These are phyloP conservation scores for Mesorhabditis spiculigera DNA, from an alignment of 2,888 invertebrate genomes.

Conservation along the genomic window DNA sequence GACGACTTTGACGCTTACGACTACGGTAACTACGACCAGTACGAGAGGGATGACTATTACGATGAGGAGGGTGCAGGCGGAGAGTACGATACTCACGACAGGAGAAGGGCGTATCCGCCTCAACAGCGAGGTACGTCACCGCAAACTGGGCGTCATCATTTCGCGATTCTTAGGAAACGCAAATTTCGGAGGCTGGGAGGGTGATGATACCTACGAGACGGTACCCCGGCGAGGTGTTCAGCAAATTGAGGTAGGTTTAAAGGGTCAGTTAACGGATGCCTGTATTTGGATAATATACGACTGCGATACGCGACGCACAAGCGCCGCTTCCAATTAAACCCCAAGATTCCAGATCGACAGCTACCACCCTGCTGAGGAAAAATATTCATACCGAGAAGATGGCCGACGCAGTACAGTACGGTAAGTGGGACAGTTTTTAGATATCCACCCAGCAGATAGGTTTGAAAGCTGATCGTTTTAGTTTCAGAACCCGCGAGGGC, in stretches of 20 bases:
- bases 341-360: neutral
- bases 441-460: neutral
- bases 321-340: no score
- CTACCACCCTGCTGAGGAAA: neutral
- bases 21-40: constrained; percentile 4
- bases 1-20: neutral
- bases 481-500: neutral
- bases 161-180: neutral
- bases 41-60: constrained; percentile 5
- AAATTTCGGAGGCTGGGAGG: constrained; percentile 1
- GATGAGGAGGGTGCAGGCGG: neutral
- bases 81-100: no score
- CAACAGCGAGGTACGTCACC: no score
- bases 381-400: neutral
- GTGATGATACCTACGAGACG: constrained; percentile 4
- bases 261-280: no score
- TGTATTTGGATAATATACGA: no score
- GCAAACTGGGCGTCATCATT: neutral
- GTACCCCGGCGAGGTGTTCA: neutral
- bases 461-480: neutral
- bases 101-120: no score
- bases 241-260: neutral
- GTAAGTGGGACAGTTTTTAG: neutral
- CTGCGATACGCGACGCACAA: no score
- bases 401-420: neutral